phyloP scores from a whole-genome alignment of 2,888 invertebrate species.

The Agrochola macilenta region DNA sequence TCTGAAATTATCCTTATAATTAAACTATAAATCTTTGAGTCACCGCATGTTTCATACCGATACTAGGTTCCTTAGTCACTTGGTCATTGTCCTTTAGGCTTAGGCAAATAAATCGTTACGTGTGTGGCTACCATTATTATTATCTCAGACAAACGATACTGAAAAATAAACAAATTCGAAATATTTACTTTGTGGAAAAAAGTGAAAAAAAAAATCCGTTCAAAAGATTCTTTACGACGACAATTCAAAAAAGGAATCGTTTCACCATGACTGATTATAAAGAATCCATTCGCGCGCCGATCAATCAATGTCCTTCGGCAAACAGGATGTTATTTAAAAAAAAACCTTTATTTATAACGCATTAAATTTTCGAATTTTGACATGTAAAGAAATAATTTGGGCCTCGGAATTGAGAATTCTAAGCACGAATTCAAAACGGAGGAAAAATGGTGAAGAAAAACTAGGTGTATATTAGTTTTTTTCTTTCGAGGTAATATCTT shows the following conservation, averaged over 20 bases:
- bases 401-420: conserved; percentile 14
- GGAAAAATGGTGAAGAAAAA: conserved; percentile 5
- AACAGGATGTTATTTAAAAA: conserved; percentile 59
- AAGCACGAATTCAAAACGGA: conserved; percentile 11
- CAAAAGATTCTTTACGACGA: conserved; percentile 46
- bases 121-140: too few species aligned
- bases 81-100: too few species aligned
- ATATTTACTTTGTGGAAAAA: conserved; percentile 41
- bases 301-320: conserved; percentile 67
- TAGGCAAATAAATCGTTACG: too few species aligned
- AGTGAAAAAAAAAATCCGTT: conserved; percentile 38
- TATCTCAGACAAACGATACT: background rate
- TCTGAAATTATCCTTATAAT: too few species aligned
- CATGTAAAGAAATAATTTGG: conserved; percentile 45
- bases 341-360: conserved; percentile 41
- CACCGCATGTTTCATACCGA: too few species aligned
- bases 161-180: conserved; percentile 18
- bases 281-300: conserved; percentile 61
- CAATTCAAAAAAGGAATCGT: conserved; percentile 61
- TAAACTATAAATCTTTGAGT: too few species aligned
- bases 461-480: conserved; percentile 1
- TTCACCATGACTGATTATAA: conserved; percentile 64
- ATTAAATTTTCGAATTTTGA: conserved; percentile 50
- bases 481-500: background rate
- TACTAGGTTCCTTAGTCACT: too few species aligned